Conservation (phyloP, 2,113 vertebrate genomes). For the Chroicocephalus ridibundus region DNA sequence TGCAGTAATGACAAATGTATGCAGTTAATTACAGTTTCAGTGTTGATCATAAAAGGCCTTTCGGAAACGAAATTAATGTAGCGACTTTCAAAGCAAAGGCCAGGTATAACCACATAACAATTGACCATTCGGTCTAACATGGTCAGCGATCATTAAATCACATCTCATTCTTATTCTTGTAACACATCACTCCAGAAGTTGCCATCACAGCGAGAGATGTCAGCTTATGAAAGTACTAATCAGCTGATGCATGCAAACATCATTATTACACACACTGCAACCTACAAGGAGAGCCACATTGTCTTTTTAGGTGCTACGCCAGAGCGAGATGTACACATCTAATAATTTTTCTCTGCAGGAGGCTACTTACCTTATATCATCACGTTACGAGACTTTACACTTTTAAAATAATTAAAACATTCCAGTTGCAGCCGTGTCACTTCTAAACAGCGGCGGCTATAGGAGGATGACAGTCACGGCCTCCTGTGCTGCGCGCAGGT, state of each 20-base stretch:
- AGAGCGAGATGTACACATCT: neutral
- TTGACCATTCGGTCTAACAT: neutral
- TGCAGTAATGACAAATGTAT: slow-evolving; percentile 2
- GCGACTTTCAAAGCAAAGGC: neutral
- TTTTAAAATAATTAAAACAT: slow-evolving; percentile 62
- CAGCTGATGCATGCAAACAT: neutral
- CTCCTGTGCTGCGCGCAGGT: neutral
- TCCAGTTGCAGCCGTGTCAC: neutral
- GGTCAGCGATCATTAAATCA: neutral
- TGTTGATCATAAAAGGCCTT: neutral
- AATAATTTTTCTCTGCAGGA: neutral
- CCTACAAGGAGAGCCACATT: neutral
- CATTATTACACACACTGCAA: neutral
- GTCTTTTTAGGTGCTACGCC: neutral
- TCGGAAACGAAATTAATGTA: neutral
- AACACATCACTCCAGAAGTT: neutral
- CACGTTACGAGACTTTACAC: neutral
- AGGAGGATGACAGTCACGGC: neutral
- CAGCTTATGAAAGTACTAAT: neutral
- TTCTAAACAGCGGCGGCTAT: neutral
- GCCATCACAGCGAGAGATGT: slow-evolving; percentile 20
- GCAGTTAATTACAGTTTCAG: slow-evolving; percentile 25
- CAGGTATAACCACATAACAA: neutral
- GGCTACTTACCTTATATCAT: neutral
- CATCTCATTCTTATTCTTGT: neutral